Conservation (phyloP, 2,888 invertebrate genomes). For the Frankliniella fusca region DNA sequence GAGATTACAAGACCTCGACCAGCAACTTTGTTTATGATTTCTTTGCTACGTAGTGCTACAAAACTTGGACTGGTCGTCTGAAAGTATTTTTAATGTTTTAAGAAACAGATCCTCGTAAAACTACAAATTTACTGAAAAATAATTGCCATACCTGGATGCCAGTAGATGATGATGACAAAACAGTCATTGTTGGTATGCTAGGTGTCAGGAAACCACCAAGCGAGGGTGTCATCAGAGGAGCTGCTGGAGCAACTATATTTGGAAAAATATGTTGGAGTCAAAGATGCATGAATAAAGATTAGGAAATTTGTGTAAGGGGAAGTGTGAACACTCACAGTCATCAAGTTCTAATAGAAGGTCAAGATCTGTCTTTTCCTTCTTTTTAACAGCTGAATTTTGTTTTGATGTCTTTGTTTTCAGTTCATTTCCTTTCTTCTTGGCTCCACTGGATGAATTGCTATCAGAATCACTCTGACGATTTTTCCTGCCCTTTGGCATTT, state of each 20-base stretch:
- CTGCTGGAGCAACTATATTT: constrained; percentile 54
- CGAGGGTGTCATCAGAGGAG: constrained; percentile 79
- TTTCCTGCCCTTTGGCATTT: background rate
- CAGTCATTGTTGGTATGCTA: constrained; percentile 43
- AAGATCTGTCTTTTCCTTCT: constrained; percentile 55
- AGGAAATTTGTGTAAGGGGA: background rate
- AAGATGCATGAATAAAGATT: background rate
- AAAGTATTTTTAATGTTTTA: constrained; percentile 41
- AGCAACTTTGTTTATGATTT: constrained; percentile 67
- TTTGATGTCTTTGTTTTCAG: background rate
- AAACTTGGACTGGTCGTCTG: constrained; percentile 59
- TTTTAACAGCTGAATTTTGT: constrained; percentile 32
- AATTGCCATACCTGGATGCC: constrained; percentile 36
- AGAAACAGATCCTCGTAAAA: background rate
- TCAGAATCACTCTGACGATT: background rate
- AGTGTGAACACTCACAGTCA: constrained; percentile 52
- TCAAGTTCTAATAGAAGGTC: constrained; percentile 81
- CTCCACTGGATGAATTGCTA: background rate
- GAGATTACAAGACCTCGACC: constrained; percentile 63
- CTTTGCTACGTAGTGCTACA: constrained; percentile 56
- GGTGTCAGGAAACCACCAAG: constrained; percentile 73
- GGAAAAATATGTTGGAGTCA: background rate
- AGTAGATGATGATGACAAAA: constrained; percentile 27
- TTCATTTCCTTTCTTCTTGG: background rate
- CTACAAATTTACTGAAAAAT: background rate